These are phyloP conservation scores for Vidua chalybeata DNA, from an alignment of 2,113 vertebrate genomes.

Conservation along the genomic window DNA sequence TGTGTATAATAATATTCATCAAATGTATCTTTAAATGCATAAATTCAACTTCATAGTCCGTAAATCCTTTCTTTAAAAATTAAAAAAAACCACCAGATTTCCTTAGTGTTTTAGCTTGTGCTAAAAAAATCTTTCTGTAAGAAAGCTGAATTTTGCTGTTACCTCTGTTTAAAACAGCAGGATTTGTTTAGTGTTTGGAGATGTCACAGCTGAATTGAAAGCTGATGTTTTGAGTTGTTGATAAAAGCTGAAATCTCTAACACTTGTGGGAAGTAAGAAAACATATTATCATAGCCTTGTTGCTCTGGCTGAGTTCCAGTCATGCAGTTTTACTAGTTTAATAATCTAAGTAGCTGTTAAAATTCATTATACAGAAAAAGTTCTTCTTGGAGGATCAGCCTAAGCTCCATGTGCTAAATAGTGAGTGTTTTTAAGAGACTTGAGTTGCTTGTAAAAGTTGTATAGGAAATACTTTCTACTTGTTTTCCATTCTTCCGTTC, in stretches of 20 bases:
- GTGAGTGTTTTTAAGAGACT: background rate
- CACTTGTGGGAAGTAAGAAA: background rate
- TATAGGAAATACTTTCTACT: fast-evolving
- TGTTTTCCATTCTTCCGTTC: background rate
- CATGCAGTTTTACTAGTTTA: background rate
- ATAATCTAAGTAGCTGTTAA: background rate
- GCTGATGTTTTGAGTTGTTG: background rate
- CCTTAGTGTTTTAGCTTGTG: background rate
- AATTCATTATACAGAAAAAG: background rate
- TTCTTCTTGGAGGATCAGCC: background rate
- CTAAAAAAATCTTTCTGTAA: background rate
- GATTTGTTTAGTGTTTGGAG: background rate
- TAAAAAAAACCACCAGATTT: background rate
- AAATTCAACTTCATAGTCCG: background rate
- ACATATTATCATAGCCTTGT: background rate
- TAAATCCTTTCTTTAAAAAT: background rate
- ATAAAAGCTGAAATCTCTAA: background rate
- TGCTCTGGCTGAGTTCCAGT: background rate
- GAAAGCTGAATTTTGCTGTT: background rate
- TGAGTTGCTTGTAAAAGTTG: background rate
- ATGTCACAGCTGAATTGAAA: background rate
- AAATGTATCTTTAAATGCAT: background rate
- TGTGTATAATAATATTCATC: background rate
- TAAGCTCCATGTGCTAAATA: background rate
- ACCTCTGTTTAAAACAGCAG: background rate